phyloP scores from a whole-genome alignment of 2,797 vertebrate genomes.

The Tapirus indicus region DNA sequence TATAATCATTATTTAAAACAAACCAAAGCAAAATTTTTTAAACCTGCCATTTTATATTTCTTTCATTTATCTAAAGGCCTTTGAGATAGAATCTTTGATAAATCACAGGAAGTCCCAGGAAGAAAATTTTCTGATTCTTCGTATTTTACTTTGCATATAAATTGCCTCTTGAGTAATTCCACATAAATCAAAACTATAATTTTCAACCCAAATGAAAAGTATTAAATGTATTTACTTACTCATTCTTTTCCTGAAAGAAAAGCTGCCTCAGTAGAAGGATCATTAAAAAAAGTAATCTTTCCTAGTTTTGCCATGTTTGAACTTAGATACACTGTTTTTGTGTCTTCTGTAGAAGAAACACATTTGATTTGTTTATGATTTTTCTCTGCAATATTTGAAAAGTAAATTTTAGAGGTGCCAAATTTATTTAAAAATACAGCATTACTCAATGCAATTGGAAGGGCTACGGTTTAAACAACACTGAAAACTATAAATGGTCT shows the following conservation, averaged over 20 bases:
- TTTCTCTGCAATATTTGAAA: neutral
- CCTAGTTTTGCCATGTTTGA: neutral
- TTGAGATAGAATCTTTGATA: neutral
- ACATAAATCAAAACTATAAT: conserved; percentile 61
- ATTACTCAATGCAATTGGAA: neutral
- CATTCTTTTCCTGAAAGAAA: conserved; percentile 12
- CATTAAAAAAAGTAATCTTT: neutral
- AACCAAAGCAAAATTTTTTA: neutral
- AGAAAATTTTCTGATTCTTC: neutral
- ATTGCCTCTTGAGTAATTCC: conserved; percentile 27
- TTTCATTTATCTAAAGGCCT: conserved; percentile 16
- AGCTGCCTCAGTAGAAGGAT: conserved; percentile 51
- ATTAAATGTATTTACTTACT: conserved; percentile 48
- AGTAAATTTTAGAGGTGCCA: neutral
- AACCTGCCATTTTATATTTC: neutral
- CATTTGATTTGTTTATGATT: neutral
- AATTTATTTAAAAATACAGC: neutral
- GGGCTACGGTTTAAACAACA: neutral
- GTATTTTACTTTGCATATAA: conserved; percentile 52
- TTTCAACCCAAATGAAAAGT: conserved; percentile 27
- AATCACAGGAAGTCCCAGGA: neutral
- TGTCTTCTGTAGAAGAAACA: neutral
- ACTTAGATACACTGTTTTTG: neutral
- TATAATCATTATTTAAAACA: neutral
- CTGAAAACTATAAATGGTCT: neutral